phyloP scores from a whole-genome alignment of 2,113 vertebrate genomes.

The Notarius lentiginosus region DNA sequence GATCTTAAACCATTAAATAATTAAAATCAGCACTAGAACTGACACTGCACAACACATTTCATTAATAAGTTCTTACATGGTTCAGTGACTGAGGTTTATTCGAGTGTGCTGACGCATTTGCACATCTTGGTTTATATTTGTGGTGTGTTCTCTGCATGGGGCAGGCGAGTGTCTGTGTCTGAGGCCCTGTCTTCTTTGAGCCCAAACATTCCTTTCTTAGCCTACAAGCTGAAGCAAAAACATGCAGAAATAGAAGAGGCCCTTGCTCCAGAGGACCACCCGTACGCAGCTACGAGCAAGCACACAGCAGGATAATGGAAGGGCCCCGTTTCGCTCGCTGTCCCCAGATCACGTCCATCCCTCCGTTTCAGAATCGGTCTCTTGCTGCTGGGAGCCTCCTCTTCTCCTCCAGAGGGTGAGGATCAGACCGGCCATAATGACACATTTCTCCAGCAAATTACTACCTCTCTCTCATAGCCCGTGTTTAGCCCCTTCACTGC shows the following conservation, averaged over 20 bases:
- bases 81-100: not conserved
- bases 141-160: constrained; percentile 48
- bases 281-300: constrained; percentile 56
- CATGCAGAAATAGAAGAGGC: constrained; percentile 54
- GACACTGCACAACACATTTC: not conserved
- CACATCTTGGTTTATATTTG: constrained; percentile 14
- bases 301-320: constrained; percentile 32
- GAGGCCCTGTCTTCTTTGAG: constrained; percentile 34
- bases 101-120: not conserved
- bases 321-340: constrained; percentile 5
- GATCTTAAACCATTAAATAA: constrained; percentile 17
- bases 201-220: constrained; percentile 51
- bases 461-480: constrained; percentile 61
- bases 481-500: constrained; percentile 41
- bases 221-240: constrained; percentile 39
- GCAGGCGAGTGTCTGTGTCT: constrained; percentile 36
- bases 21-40: not conserved
- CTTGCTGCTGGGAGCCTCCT: constrained; percentile 22
- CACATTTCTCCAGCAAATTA: constrained; percentile 72
- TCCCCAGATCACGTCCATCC: constrained; percentile 16
- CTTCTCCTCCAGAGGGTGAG: constrained; percentile 51
- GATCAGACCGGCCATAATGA: constrained; percentile 65
- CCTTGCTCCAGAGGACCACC: constrained; percentile 66
- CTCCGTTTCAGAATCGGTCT: constrained; percentile 32
- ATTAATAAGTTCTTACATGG: not conserved